Base-by-base conservation (phyloP, 2,888 invertebrate species). In the Phasia obesa region DNA sequence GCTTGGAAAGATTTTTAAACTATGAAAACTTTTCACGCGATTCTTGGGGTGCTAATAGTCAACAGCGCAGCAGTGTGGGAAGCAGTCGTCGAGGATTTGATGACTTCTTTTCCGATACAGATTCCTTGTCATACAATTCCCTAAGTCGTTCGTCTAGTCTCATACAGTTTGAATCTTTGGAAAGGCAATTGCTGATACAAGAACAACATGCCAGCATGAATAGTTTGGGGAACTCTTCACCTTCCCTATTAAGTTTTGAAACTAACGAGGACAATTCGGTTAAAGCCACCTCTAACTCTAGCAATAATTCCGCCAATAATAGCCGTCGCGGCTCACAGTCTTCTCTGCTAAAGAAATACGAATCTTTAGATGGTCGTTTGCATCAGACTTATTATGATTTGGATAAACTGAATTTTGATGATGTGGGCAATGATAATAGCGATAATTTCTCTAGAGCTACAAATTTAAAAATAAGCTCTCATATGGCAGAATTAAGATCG, bases 91-190 rank as follows among this genome's bases (percentile, higher is more conserved):
- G 90, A 3, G 64, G 74, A 25, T 91, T 91, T 49, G 91, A 91
- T 69, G 91, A 91, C n/a, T 91, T 89, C 82, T 91, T 89, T 76
- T 89, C 90, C n/a, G 89, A 90, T 76, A 92, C 92, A 31, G 92
- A 92, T 85, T 91, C 90, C 38, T 86, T 91, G 42, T 92, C 93
- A 35, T 92, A 92, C 78, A 92, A 93, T 71, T 95, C 95, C 60
- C 92, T 95, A 15, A 95, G 95, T 87, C 94, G 96, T 85, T 96
- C 96, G 82, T 96, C 96, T 85, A 96, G 96, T 86, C 92, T 97
- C 84, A 93, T 97, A 84, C 96, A 96, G 91, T 97, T 97, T 91
- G 97, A 97, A 92, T 96, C 95, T 4, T 92, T 97, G 81, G 97
- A 97, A 90, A 93, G 94, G 55, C 94, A 94, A 86, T 92, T 94